Evolutionary conservation across 2,888 invertebrate species (phyloP).

Genomic region (Tribolium freemani): DNA sequence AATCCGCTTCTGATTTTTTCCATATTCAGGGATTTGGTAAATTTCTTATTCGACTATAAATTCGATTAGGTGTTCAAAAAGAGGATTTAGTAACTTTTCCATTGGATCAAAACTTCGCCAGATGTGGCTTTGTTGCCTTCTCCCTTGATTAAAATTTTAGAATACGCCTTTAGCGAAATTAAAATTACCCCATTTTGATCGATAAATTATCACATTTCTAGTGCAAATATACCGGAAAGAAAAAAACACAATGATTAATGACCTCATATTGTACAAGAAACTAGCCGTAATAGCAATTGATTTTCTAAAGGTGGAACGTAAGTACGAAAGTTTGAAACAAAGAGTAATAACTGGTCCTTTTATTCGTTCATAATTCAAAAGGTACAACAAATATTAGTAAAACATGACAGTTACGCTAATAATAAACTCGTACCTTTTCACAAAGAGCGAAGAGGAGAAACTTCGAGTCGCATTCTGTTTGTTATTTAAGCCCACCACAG

Average conservation of each 20-base stretch:
- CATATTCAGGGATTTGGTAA: not conserved
- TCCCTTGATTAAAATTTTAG: constrained; percentile 29
- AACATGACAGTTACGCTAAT: constrained; percentile 36
- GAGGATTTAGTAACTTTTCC: constrained; percentile 16
- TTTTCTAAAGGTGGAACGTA: not conserved
- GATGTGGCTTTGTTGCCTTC: constrained; percentile 27
- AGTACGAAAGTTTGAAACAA: constrained; percentile 47
- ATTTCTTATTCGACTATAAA: not conserved
- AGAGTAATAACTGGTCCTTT: constrained; percentile 15
- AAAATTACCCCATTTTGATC: constrained; percentile 1
- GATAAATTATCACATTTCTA: constrained; percentile 8
- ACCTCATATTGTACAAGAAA: not conserved
- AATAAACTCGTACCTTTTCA: constrained; percentile 37
- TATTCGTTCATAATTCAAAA: constrained; percentile 27
- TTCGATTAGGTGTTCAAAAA: constrained; percentile 20
- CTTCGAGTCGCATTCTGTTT: not conserved
- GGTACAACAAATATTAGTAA: constrained; percentile 39
- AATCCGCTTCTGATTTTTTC: no score
- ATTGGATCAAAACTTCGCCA: constrained; percentile 23
- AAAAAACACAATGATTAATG: not conserved
- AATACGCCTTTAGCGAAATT: constrained; percentile 24
- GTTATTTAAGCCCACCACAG: constrained; percentile 10
- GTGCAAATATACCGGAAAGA: not conserved
- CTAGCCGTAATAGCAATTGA: not conserved
- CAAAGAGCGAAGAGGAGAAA: constrained; percentile 9